phyloP scores from a whole-genome alignment of 2,888 invertebrate genomes.

The Prosapia bicincta region DNA sequence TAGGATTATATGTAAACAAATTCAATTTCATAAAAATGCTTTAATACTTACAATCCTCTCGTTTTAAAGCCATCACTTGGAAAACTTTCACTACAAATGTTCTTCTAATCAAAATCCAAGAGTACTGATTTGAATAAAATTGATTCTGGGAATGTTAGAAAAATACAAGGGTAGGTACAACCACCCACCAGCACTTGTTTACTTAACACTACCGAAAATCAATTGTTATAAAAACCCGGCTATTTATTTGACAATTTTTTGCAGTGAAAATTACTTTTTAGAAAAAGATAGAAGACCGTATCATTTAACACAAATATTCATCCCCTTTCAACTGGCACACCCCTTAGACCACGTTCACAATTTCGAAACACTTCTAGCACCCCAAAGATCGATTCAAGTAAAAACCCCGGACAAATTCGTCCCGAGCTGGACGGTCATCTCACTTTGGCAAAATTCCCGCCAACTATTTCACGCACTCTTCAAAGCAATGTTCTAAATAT shows the following conservation, averaged over 20 bases:
- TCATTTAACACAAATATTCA: not conserved
- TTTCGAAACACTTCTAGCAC: constrained; percentile 4
- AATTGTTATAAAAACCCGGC: too few relatives aligned
- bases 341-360: not conserved
- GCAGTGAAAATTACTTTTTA: not conserved
- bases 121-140: too few relatives aligned
- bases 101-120: too few relatives aligned
- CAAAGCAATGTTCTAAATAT: constrained; percentile 23
- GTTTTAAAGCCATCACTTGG: not conserved
- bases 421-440: constrained; percentile 15
- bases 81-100: too few relatives aligned
- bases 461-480: constrained; percentile 4
- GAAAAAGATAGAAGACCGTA: not conserved
- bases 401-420: constrained; percentile 16
- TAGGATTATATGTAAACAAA: not conserved
- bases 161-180: too few relatives aligned
- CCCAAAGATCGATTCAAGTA: constrained; percentile 8
- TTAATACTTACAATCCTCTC: not conserved
- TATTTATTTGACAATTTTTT: too few relatives aligned
- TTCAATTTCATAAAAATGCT: not conserved
- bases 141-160: too few relatives aligned
- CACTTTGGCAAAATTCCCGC: constrained; percentile 23
- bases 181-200: too few relatives aligned
- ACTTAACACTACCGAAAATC: too few relatives aligned
- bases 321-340: constrained; percentile 4